A percentile compares a stretch with the other conserved stretches of the same genome.
These are phyloP conservation scores for Siniperca scherzeri DNA, from an alignment of 2,797 vertebrate species.

Conservation along the genomic window DNA sequence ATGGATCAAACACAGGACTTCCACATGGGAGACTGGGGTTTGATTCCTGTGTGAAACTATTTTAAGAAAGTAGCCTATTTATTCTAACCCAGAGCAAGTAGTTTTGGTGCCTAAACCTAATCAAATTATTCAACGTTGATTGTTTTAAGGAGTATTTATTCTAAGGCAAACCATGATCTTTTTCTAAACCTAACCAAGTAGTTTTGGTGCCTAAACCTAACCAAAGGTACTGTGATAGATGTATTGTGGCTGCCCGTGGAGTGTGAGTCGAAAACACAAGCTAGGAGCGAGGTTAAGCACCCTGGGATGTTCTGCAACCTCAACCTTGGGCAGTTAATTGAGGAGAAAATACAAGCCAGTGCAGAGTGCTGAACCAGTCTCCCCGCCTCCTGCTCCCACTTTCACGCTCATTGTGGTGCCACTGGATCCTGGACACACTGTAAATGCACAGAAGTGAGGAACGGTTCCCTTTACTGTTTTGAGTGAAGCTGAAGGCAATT, in stretches of 20 bases:
- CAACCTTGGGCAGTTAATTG: slow-evolving; percentile 74
- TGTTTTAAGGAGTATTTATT: too few relatives aligned
- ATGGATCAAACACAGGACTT: too few relatives aligned
- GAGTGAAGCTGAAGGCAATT: slow-evolving; percentile 68
- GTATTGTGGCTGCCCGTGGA: slow-evolving; percentile 44
- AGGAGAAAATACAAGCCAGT: slow-evolving; percentile 61
- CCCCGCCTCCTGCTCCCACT: not conserved
- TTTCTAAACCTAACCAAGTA: too few relatives aligned
- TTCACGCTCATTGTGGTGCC: slow-evolving; percentile 33
- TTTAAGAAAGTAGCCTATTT: too few relatives aligned
- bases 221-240: slow-evolving; percentile 49
- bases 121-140: too few relatives aligned
- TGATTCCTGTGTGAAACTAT: too few relatives aligned
- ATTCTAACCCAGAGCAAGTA: too few relatives aligned
- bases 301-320: slow-evolving; percentile 63
- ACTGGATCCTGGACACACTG: slow-evolving; percentile 33
- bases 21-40: too few relatives aligned
- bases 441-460: slow-evolving; percentile 37
- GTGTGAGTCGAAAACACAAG: slow-evolving; percentile 24
- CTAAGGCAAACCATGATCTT: too few relatives aligned
- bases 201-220: too few relatives aligned
- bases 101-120: too few relatives aligned
- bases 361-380: slow-evolving; percentile 23
- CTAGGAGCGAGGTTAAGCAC: slow-evolving; percentile 43
- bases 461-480: slow-evolving; percentile 47